Evolutionary conservation across 53 echinoderm and acorn worm genomes (phyloP).

Genomic region (Stichopus horrens): DNA sequence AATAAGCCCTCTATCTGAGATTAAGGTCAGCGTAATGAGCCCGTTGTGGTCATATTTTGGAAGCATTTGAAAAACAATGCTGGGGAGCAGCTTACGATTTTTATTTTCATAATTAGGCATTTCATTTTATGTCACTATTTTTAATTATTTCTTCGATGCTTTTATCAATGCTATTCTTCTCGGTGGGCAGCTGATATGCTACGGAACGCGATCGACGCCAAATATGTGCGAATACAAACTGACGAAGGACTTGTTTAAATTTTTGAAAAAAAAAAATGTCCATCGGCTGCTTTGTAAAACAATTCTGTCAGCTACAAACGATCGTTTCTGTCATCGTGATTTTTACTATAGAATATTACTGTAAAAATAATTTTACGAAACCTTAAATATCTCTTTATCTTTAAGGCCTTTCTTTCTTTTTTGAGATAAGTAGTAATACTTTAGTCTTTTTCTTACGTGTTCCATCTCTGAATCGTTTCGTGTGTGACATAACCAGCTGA

Average conservation of each 20-base stretch:
- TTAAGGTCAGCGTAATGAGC: conserved; percentile 1
- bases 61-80: conserved; percentile 17
- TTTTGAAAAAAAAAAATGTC: background rate
- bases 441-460: no score
- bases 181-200: background rate
- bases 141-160: background rate
- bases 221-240: conserved; percentile 4
- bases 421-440: no score
- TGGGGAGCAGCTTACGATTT: background rate
- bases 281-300: no score
- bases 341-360: no score
- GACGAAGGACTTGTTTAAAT: conserved; percentile 4
- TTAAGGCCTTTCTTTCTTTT: no score
- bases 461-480: no score
- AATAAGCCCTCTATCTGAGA: background rate
- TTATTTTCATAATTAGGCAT: background rate
- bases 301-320: no score
- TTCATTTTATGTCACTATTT: background rate
- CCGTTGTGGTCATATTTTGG: background rate
- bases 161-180: background rate
- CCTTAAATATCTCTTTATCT: no score
- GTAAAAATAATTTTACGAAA: no score
- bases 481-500: no score
- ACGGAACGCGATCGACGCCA: background rate
- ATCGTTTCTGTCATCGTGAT: no score